phyloP scores from a whole-genome alignment of 2,888 invertebrate genomes.

The Silvanus unidentatus region DNA sequence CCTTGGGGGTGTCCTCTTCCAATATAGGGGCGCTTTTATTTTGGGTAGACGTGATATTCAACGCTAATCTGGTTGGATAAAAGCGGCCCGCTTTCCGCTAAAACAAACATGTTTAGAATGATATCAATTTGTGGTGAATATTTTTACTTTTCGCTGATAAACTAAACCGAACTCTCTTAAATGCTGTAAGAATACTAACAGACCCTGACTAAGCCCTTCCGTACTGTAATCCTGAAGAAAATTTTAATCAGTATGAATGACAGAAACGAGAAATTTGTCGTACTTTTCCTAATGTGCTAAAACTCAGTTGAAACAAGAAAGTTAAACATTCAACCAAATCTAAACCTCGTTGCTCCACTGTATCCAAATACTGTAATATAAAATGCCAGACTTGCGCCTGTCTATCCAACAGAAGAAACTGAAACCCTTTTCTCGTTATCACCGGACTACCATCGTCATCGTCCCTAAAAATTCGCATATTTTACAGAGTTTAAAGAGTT shows the following conservation, averaged over 20 bases:
- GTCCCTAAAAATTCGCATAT: conserved; percentile 56
- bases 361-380: conserved; percentile 90
- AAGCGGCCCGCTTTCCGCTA: conserved; percentile 85
- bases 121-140: background rate
- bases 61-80: conserved; percentile 89
- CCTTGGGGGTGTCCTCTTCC: conserved; percentile 59
- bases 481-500: background rate
- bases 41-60: conserved; percentile 67
- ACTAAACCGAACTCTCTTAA: conserved; percentile 95
- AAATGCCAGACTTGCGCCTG: conserved; percentile 97
- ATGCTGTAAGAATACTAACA: conserved; percentile 89
- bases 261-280: conserved; percentile 5
- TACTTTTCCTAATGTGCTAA: conserved; percentile 87
- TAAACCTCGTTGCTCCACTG: conserved; percentile 79
- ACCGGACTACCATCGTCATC: conserved; percentile 75
- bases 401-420: conserved; percentile 89
- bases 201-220: conserved; percentile 83
- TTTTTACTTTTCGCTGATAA: conserved; percentile 81
- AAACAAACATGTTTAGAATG: conserved; percentile 18
- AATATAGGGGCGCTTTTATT: conserved; percentile 43
- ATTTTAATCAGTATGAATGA: background rate
- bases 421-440: conserved; percentile 94
- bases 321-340: conserved; percentile 88
- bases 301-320: conserved; percentile 93
- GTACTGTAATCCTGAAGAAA: conserved; percentile 84